Base-by-base conservation (phyloP, 2,797 vertebrate species). In the Masticophis lateralis region DNA sequence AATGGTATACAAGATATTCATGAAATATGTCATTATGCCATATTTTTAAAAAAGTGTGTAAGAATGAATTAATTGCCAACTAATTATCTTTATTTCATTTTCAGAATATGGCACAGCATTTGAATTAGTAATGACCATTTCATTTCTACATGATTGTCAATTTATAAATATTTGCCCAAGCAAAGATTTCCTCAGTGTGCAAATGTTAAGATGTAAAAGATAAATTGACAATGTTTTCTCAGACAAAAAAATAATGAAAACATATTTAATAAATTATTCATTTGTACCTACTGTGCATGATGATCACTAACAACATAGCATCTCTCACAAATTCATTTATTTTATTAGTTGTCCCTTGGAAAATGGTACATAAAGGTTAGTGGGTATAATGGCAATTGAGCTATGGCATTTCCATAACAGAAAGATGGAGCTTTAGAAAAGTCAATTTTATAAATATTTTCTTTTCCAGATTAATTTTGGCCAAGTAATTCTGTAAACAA, bases 181-280 rank as follows among this genome's bases (percentile, higher is more conserved):
- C 95, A 97, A 97, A 97, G 95, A 97, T 94, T 94, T 94, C 93
- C 63, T 97, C 95, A 96, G 96, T 96, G 90, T 98, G 96, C 94
- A 98, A 98, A 98, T 97, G 92, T 93, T 96, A 96, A 95, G 96
- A 96, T 94, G 93, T 95, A 97, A 96, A 97, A 96, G 94, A 93
- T 83, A 95, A 93, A 97, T 96, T 95, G 95, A 94, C 51, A 18
- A 74, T 97, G 92, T 96, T 98, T 97, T 97, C 94, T 94, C 94
- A 95, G 94, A 96, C 95, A 98, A 83, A 47, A 51, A 83, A 97
- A 96, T 97, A 97, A 96, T 59, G 63, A 97, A 97, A 97, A 96
- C 93, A 97, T 96, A 96, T 97, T 97, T 98, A 96, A 97, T 98
- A 98, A 98, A 98, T 98, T 97, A 98, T 98, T 97, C 96, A 98